Percentiles rank a stretch among this genome's conserved stretches.
Conservation (phyloP, 2,113 vertebrate genomes). For the Melanerpes aurifrons region DNA sequence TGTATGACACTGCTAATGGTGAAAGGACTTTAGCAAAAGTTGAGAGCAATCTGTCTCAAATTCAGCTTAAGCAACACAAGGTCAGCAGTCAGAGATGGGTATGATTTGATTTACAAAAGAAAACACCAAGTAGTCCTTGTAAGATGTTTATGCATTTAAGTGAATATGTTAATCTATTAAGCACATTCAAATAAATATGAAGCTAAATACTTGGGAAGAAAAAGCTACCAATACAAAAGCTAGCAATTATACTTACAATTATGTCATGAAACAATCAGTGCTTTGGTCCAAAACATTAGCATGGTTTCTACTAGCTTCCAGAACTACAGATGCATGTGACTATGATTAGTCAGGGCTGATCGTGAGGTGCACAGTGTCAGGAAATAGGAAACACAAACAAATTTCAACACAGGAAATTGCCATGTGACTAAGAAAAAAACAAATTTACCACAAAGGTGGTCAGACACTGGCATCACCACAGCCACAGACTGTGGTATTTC, state of each 20-base stretch:
- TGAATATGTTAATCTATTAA: neutral
- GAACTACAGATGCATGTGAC: neutral
- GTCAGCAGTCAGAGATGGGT: neutral
- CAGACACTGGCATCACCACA: neutral
- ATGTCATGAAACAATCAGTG: neutral
- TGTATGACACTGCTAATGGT: neutral
- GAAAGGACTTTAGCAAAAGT: neutral
- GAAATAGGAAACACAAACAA: neutral
- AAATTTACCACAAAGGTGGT: neutral
- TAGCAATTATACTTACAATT: neutral
- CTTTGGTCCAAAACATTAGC: neutral
- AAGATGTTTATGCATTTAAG: neutral
- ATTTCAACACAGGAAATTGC: neutral
- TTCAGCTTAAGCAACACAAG: neutral
- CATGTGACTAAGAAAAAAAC: neutral
- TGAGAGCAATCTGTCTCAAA: neutral
- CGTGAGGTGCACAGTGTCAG: neutral
- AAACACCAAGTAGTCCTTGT: neutral
- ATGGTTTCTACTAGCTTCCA: neutral
- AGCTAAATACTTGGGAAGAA: neutral
- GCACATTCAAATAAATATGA: neutral
- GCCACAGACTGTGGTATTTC: neutral
- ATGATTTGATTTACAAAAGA: neutral
- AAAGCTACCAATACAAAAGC: neutral
- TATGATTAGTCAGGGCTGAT: fast-evolving